Conservation (phyloP, 1,140 invertebrate species). For the Euura lappo region DNA sequence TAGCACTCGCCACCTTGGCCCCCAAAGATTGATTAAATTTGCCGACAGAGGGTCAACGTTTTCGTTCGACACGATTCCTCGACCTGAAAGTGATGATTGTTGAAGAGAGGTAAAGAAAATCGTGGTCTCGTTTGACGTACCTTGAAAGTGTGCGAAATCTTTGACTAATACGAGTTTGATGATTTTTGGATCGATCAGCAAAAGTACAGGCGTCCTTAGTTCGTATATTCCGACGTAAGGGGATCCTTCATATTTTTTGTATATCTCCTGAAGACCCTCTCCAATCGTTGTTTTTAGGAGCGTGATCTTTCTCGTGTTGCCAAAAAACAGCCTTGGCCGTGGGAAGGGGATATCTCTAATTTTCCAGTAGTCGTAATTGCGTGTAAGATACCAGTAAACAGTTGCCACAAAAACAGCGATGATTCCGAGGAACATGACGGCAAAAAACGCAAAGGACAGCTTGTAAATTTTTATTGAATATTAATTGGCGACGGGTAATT, state of each 20-base stretch:
- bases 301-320: constrained; percentile 33
- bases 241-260: constrained; percentile 39
- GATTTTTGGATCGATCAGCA: constrained; percentile 51
- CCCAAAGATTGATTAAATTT: constrained; percentile 36
- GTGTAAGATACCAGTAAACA: constrained; percentile 50
- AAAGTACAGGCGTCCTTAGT: constrained; percentile 43
- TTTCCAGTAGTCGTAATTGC: constrained; percentile 50
- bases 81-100: constrained; percentile 25
- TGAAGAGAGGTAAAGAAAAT: not conserved
- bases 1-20: constrained; percentile 53
- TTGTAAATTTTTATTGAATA: not conserved
- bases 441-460: not conserved
- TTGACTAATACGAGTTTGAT: constrained; percentile 44
- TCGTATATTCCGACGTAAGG: constrained; percentile 49
- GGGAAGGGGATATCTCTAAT: constrained; percentile 42
- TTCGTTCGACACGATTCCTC: constrained; percentile 33
- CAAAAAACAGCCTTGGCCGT: constrained; percentile 43
- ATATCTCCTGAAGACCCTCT: constrained; percentile 28
- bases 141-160: constrained; percentile 44
- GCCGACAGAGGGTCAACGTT: constrained; percentile 36
- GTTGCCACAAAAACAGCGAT: constrained; percentile 8
- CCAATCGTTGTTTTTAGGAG: constrained; percentile 32
- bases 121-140: constrained; percentile 25
- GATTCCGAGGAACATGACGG: not conserved
- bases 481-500: not conserved